Evolutionary conservation across 2,797 vertebrate genomes (phyloP).

Genomic region (Yasuhikotakia modesta): DNA sequence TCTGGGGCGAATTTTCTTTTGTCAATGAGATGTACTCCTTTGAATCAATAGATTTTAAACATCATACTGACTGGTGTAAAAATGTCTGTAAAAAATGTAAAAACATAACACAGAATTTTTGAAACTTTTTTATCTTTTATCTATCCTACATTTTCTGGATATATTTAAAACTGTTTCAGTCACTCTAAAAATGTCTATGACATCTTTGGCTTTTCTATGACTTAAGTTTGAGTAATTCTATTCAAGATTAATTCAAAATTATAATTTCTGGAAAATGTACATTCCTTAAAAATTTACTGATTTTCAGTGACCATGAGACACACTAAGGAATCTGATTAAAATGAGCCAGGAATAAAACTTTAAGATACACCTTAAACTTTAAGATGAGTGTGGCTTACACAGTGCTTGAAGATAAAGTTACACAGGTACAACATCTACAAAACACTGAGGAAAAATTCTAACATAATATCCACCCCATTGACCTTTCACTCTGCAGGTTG

Average conservation of each 20-base stretch:
- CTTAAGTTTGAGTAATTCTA: not conserved
- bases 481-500: constrained; percentile 23
- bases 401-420: not conserved
- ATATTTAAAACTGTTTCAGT: too few species aligned
- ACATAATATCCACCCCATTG: constrained; percentile 46
- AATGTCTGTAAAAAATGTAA: not conserved
- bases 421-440: not conserved
- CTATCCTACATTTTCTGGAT: not conserved
- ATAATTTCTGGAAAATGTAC: not conserved
- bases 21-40: not conserved
- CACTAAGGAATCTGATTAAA: not conserved
- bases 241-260: not conserved
- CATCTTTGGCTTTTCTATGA: too few species aligned
- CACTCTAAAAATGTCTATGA: too few species aligned
- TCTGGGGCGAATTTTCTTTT: not conserved
- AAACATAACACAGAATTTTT: not conserved
- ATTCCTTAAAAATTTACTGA: not conserved
- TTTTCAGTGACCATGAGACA: not conserved
- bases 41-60: not conserved
- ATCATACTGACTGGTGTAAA: not conserved
- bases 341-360: not conserved
- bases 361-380: not conserved
- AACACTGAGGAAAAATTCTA: not conserved
- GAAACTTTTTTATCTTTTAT: not conserved
- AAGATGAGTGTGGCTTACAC: not conserved